These are phyloP conservation scores for Cirrhinus mrigala DNA, from an alignment of 2,797 vertebrate genomes.

Conservation along the genomic window DNA sequence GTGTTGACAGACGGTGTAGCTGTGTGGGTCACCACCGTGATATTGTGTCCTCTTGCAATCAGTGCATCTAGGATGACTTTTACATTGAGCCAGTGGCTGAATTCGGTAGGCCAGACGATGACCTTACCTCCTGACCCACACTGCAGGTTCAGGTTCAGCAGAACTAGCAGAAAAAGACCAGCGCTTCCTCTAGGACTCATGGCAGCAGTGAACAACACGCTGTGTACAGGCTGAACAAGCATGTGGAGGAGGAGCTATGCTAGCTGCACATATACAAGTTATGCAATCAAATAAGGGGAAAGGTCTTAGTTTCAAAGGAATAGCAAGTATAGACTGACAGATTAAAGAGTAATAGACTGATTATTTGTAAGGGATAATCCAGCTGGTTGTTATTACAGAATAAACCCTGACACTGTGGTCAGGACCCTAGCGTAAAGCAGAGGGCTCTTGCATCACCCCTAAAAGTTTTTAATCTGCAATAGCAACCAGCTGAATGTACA, in stretches of 20 bases:
- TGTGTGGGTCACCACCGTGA: conserved; percentile 47
- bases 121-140: conserved; percentile 56
- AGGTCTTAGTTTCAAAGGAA: not conserved
- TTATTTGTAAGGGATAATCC: not conserved
- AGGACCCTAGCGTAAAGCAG: no score
- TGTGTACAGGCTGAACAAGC: not conserved
- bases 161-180: conserved; percentile 17
- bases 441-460: no score
- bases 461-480: no score
- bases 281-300: not conserved
- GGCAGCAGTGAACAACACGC: not conserved
- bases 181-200: conserved; percentile 11
- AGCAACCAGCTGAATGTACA: no score
- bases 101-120: conserved; percentile 62
- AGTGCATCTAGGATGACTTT: conserved; percentile 54
- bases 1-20: conserved; percentile 41
- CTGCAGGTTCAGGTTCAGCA: conserved; percentile 41
- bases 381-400: no score
- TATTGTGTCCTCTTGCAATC: conserved; percentile 42
- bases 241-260: not conserved
- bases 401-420: no score
- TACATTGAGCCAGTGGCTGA: conserved; percentile 61
- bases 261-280: not conserved
- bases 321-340: not conserved
- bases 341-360: not conserved